A percentile compares a stretch with the other conserved stretches of the same genome.
phyloP scores from a whole-genome alignment of 53 echinoderm and acorn worm species.

The Pentamera pediparva region DNA sequence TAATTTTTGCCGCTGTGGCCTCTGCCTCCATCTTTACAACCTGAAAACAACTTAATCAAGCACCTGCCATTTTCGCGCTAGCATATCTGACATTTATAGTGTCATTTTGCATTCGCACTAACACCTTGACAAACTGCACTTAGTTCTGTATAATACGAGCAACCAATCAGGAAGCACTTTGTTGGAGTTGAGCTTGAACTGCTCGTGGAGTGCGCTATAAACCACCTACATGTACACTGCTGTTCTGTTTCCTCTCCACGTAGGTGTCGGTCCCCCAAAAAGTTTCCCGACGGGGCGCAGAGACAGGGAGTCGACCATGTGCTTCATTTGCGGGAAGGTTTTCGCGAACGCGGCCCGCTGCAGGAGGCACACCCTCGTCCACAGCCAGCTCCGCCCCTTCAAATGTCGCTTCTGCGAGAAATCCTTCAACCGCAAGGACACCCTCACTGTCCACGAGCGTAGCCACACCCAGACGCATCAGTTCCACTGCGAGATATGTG shows the following conservation, averaged over 20 bases:
- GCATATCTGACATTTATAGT: too few relatives aligned
- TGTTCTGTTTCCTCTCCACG: neutral
- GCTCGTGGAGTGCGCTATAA: too few relatives aligned
- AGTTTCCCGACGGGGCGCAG: too few relatives aligned
- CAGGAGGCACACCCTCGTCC: neutral
- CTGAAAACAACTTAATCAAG: too few relatives aligned
- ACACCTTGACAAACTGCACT: neutral
- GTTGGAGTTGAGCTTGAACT: too few relatives aligned
- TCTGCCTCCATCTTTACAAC: too few relatives aligned
- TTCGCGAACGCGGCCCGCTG: neutral
- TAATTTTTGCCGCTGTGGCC: too few relatives aligned
- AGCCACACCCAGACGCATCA: neutral
- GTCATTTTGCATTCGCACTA: too few relatives aligned
- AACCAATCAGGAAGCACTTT: too few relatives aligned
- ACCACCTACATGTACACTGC: neutral
- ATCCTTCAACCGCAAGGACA: neutral
- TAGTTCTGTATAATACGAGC: neutral
- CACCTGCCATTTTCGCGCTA: too few relatives aligned
- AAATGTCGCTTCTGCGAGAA: neutral
- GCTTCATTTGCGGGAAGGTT: neutral
- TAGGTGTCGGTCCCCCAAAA: too few relatives aligned
- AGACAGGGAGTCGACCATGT: neutral
- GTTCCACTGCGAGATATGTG: neutral
- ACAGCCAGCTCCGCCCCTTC: slow-evolving; percentile 8
- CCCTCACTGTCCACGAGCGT: neutral